phyloP scores from a whole-genome alignment of 2,888 invertebrate genomes.

The Melanargia galathea region DNA sequence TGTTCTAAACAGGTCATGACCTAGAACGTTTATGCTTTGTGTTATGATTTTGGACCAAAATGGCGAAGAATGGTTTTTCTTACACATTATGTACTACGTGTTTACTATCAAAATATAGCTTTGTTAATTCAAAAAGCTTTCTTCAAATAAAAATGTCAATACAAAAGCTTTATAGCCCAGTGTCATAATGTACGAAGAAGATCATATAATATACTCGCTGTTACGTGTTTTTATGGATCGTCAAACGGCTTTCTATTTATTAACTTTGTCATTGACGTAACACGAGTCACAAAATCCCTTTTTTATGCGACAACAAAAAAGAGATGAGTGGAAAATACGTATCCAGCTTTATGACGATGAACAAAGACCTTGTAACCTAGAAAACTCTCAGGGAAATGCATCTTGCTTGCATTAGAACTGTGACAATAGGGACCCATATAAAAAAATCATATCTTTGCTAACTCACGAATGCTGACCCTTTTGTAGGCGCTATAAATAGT shows the following conservation, averaged over 20 bases:
- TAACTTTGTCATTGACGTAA: conserved; percentile 28
- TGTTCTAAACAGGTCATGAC: no score
- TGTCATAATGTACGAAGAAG: conserved; percentile 8
- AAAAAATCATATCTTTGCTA: conserved; percentile 34
- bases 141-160: conserved; percentile 19
- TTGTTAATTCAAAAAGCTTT: conserved; percentile 22
- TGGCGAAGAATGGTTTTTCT: no score
- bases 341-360: conserved; percentile 19
- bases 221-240: conserved; percentile 29
- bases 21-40: no score
- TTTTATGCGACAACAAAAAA: conserved; percentile 29
- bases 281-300: conserved; percentile 22
- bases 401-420: conserved; percentile 26
- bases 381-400: conserved; percentile 32
- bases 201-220: conserved; percentile 19
- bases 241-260: conserved; percentile 29
- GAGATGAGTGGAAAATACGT: conserved; percentile 27
- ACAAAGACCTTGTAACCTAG: conserved; percentile 36
- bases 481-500: conserved; percentile 24
- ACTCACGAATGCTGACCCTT: conserved; percentile 31
- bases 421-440: conserved; percentile 30
- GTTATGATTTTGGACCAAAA: no score
- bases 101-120: no score
- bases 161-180: conserved; percentile 24
- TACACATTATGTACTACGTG: no score